These are phyloP conservation scores for Melieria omissa DNA, from an alignment of 2,888 invertebrate species.

Conservation along the genomic window DNA sequence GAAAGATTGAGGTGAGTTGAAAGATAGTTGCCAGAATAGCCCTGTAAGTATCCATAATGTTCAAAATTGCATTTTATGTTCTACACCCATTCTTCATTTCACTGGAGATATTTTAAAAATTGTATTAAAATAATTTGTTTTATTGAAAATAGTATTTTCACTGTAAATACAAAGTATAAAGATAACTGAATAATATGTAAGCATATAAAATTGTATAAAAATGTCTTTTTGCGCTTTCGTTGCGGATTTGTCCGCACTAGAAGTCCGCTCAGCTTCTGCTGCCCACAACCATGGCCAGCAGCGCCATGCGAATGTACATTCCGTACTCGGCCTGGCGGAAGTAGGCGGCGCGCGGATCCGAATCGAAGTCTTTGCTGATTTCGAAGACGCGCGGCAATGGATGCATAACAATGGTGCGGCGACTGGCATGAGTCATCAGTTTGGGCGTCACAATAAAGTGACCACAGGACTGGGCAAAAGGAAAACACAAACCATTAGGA, in stretches of 20 bases:
- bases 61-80: no score
- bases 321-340: slow-evolving; percentile 98
- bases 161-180: no score
- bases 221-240: slow-evolving; percentile 13
- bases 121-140: no score
- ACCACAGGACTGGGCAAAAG: slow-evolving; percentile 78
- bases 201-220: not conserved
- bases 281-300: slow-evolving; percentile 90
- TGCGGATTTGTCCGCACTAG: not conserved
- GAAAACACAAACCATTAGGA: slow-evolving; percentile 2
- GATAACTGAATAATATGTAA: no score
- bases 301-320: slow-evolving; percentile 98
- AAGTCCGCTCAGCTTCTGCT: slow-evolving; percentile 48
- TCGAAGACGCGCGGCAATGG: slow-evolving; percentile 95
- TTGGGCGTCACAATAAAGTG: slow-evolving; percentile 92
- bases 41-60: no score
- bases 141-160: no score
- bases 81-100: no score
- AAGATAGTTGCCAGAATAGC: no score
- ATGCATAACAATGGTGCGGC: slow-evolving; percentile 96
- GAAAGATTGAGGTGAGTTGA: no score
- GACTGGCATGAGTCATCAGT: slow-evolving; percentile 93
- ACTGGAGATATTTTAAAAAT: no score
- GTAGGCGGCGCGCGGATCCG: slow-evolving; percentile 96
- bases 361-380: slow-evolving; percentile 94